Evolutionary conservation across 1,140 invertebrate species (phyloP).

Genomic region (Drosophila dunni): DNA sequence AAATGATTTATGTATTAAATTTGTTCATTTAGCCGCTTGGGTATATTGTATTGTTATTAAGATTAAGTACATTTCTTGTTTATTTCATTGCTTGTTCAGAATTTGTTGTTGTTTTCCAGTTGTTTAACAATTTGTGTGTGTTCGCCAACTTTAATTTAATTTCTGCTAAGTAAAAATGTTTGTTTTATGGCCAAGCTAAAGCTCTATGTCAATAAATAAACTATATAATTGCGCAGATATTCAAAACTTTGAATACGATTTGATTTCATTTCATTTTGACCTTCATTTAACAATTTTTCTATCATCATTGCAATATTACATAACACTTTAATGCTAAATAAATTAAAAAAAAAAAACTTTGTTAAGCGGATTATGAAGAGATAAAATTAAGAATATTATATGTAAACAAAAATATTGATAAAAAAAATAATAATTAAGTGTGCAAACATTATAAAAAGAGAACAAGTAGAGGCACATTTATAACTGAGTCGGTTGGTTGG

Average conservation of each 20-base stretch:
- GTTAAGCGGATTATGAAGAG: conserved; percentile 36
- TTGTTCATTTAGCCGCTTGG: conserved; percentile 52
- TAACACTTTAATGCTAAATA: conserved; percentile 56
- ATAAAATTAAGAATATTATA: background rate
- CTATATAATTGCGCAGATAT: conserved; percentile 47
- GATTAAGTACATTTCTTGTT: conserved; percentile 64
- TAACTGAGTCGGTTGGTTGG: conserved; percentile 30
- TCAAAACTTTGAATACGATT: conserved; percentile 84
- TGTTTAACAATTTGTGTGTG: conserved; percentile 49
- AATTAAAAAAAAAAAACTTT: conserved; percentile 26
- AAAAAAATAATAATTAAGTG: conserved; percentile 50
- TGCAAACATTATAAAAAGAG: conserved; percentile 38
- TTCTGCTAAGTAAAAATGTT: background rate
- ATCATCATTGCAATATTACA: conserved; percentile 66
- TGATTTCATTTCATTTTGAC: conserved; percentile 53
- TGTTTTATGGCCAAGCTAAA: conserved; percentile 30
- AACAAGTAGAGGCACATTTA: conserved; percentile 46
- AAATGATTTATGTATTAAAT: conserved; percentile 59
- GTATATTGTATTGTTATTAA: conserved; percentile 58
- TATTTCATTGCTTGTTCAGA: conserved; percentile 18
- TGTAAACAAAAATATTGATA: conserved; percentile 29
- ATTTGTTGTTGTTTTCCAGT: conserved; percentile 31
- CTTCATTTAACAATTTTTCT: conserved; percentile 56
- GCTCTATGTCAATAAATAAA: conserved; percentile 19
- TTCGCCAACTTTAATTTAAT: conserved; percentile 14